Evolutionary conservation across 2,888 invertebrate species (phyloP).

Genomic region (Argynnis bischoffii): DNA sequence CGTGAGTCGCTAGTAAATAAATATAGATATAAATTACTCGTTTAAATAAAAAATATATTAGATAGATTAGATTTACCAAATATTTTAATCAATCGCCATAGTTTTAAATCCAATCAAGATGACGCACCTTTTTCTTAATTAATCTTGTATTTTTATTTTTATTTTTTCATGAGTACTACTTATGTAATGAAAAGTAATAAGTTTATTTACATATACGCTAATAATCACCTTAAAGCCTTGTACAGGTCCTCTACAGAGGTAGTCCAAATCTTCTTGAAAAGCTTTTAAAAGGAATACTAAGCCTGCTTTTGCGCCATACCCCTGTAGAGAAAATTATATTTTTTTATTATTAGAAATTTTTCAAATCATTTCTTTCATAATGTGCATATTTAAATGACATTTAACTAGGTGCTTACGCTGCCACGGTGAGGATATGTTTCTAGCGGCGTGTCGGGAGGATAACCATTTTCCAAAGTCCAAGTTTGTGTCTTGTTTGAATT

Average conservation of each 20-base stretch:
- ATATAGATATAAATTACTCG: no score
- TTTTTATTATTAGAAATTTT: not conserved
- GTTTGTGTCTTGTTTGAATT: conserved; percentile 56
- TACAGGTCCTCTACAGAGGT: conserved; percentile 87
- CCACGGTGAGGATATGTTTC: conserved; percentile 87
- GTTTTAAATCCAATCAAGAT: no score
- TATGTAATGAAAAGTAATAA: no score
- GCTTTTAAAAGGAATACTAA: conserved; percentile 84
- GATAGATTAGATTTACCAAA: no score
- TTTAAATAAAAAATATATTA: no score
- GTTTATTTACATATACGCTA: no score
- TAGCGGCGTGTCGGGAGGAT: conserved; percentile 72
- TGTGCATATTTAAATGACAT: no score
- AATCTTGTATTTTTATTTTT: no score
- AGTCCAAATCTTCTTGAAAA: conserved; percentile 84
- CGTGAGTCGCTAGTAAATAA: no score
- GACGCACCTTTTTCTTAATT: no score
- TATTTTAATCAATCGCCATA: no score
- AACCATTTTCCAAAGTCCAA: conserved; percentile 86
- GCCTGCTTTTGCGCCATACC: conserved; percentile 86
- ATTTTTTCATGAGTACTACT: no score
- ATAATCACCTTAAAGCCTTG: conserved; percentile 86
- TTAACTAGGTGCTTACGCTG: conserved; percentile 68
- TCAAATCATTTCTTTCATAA: not conserved
- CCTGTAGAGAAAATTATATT: conserved; percentile 54